These are phyloP conservation scores for Drosophila santomea DNA, from an alignment of 1,140 invertebrate genomes.

Conservation along the genomic window DNA sequence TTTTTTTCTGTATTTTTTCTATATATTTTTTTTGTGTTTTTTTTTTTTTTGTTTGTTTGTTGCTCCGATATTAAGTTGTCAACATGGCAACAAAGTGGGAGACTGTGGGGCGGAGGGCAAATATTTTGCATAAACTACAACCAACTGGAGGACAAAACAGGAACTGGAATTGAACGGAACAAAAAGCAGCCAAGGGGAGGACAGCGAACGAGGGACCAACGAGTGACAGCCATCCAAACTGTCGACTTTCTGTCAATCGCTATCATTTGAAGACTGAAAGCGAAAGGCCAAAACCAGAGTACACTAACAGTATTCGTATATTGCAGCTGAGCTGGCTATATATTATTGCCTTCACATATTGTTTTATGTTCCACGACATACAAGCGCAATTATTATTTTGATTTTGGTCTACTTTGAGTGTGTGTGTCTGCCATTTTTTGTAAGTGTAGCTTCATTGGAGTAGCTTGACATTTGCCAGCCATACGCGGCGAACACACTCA, in stretches of 20 bases:
- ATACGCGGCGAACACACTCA: neutral
- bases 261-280: neutral
- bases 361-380: neutral
- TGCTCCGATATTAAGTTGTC: slow-evolving; percentile 37
- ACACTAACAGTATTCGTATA: neutral
- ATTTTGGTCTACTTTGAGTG: neutral
- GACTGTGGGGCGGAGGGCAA: slow-evolving; percentile 14
- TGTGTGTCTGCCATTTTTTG: neutral
- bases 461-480: slow-evolving; percentile 34
- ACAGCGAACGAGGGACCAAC: slow-evolving; percentile 5
- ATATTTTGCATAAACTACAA: slow-evolving; percentile 45
- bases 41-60: neutral
- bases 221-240: slow-evolving; percentile 28
- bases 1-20: neutral
- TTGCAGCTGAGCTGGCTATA: neutral
- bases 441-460: slow-evolving; percentile 1
- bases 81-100: slow-evolving; percentile 39
- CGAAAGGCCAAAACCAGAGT: neutral
- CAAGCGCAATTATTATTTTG: neutral
- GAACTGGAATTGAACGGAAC: neutral
- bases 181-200: neutral
- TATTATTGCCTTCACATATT: no score
- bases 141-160: neutral
- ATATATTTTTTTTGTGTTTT: neutral
- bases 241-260: slow-evolving; percentile 31